Evolutionary conservation across 2,888 invertebrate genomes (phyloP), one percentile per base, ranked within the genome.

Genomic region (Drosophila hawaiiensis): DNA sequence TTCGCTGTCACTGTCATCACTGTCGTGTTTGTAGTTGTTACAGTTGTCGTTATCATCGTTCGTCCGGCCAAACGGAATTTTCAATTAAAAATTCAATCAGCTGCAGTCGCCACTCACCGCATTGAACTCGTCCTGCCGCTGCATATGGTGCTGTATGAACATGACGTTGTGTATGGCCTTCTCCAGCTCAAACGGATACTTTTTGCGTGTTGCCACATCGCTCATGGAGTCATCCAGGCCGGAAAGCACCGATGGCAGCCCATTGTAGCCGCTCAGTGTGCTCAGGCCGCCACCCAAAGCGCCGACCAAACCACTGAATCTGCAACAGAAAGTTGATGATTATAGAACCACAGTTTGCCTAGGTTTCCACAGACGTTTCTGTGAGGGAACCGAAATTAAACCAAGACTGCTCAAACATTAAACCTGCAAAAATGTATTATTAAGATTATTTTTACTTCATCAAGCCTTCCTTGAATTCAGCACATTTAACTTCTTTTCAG

Each of bases 71-170:
- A 86, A 78, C 76, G 76, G 82, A 86, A 86, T 89, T 88, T 92
- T 79, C 82, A 86, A 90, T 91, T 90, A 91, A 91, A 89, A 88
- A 82, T 91, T 87, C 91, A 89, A 91, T 91, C 91, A 90, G 82
- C 73, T 72, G 78, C 50, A 55, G 28, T 56, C n/a, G n/a, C 33
- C 29, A 78, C 95, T 95, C 94, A 98, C 98, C 94, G 98, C 97
- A 94, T 98, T 97, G 93, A 97, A 98, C 92, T 98, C 98, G 92
- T 98, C 98, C 93, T 98, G 97, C n/a, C 98, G 95, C 91, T 97
- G 97, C 93, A 98, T 97, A 91, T 98, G 98, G 92, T 98, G 97
- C 89, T 98, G 98, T 82, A 98, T 98, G 92, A 98, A 98, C 96
- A 97, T 97, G 61, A 98, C 97, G 93, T 98, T 98, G 92, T 98